Base-by-base conservation (phyloP, 1,140 invertebrate genomes). In the Formica selysi region DNA sequence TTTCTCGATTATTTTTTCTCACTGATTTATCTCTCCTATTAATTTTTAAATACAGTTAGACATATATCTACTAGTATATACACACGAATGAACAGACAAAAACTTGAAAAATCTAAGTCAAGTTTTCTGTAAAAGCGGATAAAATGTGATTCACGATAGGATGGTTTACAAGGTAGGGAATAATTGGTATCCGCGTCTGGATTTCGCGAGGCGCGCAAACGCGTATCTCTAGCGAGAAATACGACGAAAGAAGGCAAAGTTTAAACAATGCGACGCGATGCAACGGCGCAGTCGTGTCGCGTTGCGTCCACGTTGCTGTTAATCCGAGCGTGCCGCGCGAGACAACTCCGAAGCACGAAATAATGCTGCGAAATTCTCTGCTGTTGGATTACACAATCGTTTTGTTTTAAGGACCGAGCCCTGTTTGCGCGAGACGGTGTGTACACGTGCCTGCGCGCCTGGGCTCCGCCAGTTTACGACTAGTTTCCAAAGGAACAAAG, bases 401-500 rank as follows among this genome's bases (percentile, higher is more conserved):
- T 65, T 62, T 73, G 74, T 88, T 88, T 88, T 85, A 85, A 65
- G 41, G 70, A 79, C 57, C 22, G 22, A 19, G 57, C 54, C 26
- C 51, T 62, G 79, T 83, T 83, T 83, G 36, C 44, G 44, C 57
- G 70, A 26, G 38, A 26, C 61, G 70, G 19, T 11, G 76, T 48
- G 65, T 65, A 78, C 71, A 87, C 36, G 44, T 36, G 32, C 54
- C 29, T 41, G 41, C 38, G 76, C 64, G 65, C 26, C 10, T 13
- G 68, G 62, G 13, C 29, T 38, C 26, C 29, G 74, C 68, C 73
- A 89, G 85, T 89, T 89, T 86, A 89, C 87, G 87, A 89, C 80
- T 61, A 78, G 87, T 88, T 89, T 89, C 71, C 86, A 89, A 62
- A 32, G 68, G 85, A 81, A 89, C 88, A 89, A 89, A 89, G 88